Evolutionary conservation across 2,797 vertebrate species (phyloP), one percentile per base, ranked within the genome.

Genomic region (Adrianichthys oophorus): DNA sequence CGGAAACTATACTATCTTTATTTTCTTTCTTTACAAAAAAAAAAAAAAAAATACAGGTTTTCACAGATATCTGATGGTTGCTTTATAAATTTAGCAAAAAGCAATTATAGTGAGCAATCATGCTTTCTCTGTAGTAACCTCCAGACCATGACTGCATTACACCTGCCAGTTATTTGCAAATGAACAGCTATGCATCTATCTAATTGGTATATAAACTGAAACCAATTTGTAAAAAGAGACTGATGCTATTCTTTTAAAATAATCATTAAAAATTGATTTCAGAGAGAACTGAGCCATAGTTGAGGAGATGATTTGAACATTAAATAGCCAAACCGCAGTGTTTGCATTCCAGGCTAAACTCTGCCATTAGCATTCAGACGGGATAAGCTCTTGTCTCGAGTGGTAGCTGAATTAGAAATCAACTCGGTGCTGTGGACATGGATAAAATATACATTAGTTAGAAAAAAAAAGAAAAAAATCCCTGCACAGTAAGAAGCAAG

Each of bases 301-400:
- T 54, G 18, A 41, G 58, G 41, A 48, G 63, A 75, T 71, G 23
- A 73, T 72, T 68, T 73, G 46, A 68, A 70, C 75, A 59, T 55
- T 62, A 10, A 40, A 61, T 49, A 21, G 65, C 48, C 18, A 37
- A 62, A 68, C 40, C n/a, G 8, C 43, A 0, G 41, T 59, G 62
- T 72, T 77, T 82, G 57, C 48, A 67, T 79, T 60, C 75, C 56
- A 77, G 66, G 80, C 70, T 67, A 63, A 78, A 76, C 59, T 79
- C 54, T 43, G 67, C 62, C 79, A 83, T 80, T 77, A 73, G 71
- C 72, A 79, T 84, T 79, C 76, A 76, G 62, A 74, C 72, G 61
- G 70, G 67, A 75, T 79, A 73, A 87, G 76, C 71, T 74, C 73
- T 79, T 50, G 72, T 68, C 75, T 78, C 29, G 57, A 59, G 62